Base-by-base conservation (phyloP, 1,140 invertebrate species). In the Carcinoscorpius rotundicauda region DNA sequence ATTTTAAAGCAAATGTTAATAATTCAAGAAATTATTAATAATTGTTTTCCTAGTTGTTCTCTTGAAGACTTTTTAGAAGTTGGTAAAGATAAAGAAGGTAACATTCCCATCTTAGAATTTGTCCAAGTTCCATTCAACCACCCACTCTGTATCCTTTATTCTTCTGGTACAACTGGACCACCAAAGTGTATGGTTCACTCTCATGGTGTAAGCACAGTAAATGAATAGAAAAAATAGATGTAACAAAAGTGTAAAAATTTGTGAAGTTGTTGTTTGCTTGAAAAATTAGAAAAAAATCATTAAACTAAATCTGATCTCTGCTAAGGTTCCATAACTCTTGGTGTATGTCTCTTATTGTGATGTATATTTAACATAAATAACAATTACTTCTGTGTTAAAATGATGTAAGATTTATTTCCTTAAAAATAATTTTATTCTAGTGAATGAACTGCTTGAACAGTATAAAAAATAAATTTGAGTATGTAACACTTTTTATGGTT, bases 171-270 rank as follows among this genome's bases (percentile, higher is more conserved):
- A 5, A 85, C 83, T 4, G 83, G 84, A 9, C 73, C 76, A 11
- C 83, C 83, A 55, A 85, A 85, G 72, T 83, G 82, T 71, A 82
- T 85, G 74, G 82, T 84, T 6, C 83, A 85, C 71, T 81, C 81
- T 58, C 80, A 78, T 64, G 84, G 83, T 64, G 82, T 82, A 76
- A 75, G 79, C 48, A 49, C 29, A 29, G 29, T 29, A 29, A 4
- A 51, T 53, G 3, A 63, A 53, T 52, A 51, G 56, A 63, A 51
- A 63, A n/a, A 50, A 53, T 9, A 63, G 5, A 10, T 51, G 56
- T 11, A 51, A 63, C 50, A 53, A 63, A 63, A 51, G 52, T 10
- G 51, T 63, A 51, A 53, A 53, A 9, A 62, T 48, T 11, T n/a
- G 4, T 10, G 55, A 11, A 10, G 11, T 56, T 11, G 55, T 10